Conservation (phyloP, 1,140 invertebrate genomes). For the Rhynchophorus ferrugineus region DNA sequence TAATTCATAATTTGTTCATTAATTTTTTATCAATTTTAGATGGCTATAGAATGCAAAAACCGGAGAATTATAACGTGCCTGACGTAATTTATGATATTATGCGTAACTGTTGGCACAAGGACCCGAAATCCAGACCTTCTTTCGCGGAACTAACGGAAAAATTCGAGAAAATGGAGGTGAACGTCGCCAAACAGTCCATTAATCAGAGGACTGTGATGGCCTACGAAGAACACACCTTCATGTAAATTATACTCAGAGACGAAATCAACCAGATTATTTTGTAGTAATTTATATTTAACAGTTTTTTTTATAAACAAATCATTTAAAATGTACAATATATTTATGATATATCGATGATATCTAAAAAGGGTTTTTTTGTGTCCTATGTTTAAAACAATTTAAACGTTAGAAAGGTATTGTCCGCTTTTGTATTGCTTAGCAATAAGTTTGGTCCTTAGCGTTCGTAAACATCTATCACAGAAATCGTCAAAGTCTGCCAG, state of each 20-base stretch:
- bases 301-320: background rate
- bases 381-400: background rate
- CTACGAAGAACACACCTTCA: too few relatives aligned
- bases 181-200: background rate
- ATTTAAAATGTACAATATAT: background rate
- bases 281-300: background rate
- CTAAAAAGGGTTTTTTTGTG: background rate
- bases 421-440: constrained; percentile 22
- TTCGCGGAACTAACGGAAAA: background rate
- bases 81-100: constrained; percentile 6
- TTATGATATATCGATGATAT: background rate
- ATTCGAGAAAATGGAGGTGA: background rate
- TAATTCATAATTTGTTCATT: too few relatives aligned
- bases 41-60: constrained; percentile 6
- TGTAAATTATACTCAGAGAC: too few relatives aligned
- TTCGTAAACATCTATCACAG: constrained; percentile 21
- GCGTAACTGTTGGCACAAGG: background rate
- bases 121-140: background rate
- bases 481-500: constrained; percentile 31
- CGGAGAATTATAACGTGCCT: background rate
- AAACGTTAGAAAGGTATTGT: constrained; percentile 28
- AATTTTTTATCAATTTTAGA: background rate
- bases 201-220: too few relatives aligned
- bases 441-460: constrained; percentile 25
- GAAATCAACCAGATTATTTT: too few relatives aligned